Evolutionary conservation across 2,113 vertebrate genomes (phyloP).

Genomic region (Campylorhamphus procurvoides): DNA sequence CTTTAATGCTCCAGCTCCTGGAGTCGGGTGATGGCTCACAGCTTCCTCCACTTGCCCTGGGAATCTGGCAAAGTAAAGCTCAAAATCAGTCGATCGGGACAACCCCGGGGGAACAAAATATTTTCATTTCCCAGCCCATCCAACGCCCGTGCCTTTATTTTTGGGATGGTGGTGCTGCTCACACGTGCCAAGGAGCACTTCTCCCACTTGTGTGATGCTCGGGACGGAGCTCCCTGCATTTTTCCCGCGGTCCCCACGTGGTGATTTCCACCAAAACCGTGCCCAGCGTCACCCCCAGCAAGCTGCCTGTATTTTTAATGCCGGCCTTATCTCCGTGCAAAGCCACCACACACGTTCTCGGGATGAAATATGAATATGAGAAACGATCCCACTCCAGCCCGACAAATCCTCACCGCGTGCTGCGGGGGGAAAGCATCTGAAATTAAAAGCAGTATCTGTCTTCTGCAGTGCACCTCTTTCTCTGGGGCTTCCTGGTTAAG

Average conservation of each 20-base stretch:
- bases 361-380: background rate
- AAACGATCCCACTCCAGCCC: background rate
- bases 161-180: rapidly evolving
- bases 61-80: background rate
- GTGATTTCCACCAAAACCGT: background rate
- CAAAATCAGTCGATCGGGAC: background rate
- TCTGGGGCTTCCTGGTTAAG: background rate
- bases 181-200: rapidly evolving
- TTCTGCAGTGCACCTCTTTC: background rate
- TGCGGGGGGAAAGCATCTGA: background rate
- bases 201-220: rapidly evolving
- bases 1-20: background rate
- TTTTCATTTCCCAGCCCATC: background rate
- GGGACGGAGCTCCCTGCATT: background rate
- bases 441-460: background rate
- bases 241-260: rapidly evolving
- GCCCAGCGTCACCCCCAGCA: background rate
- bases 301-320: background rate
- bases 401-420: background rate
- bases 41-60: background rate
- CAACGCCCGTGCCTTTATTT: rapidly evolving
- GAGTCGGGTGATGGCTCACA: background rate
- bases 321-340: background rate
- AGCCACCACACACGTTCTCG: rapidly evolving
- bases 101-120: rapidly evolving